A percentile compares a stretch with the other conserved stretches of the same genome.
phyloP scores from a whole-genome alignment of 1,140 invertebrate genomes.

The Orius insidiosus region DNA sequence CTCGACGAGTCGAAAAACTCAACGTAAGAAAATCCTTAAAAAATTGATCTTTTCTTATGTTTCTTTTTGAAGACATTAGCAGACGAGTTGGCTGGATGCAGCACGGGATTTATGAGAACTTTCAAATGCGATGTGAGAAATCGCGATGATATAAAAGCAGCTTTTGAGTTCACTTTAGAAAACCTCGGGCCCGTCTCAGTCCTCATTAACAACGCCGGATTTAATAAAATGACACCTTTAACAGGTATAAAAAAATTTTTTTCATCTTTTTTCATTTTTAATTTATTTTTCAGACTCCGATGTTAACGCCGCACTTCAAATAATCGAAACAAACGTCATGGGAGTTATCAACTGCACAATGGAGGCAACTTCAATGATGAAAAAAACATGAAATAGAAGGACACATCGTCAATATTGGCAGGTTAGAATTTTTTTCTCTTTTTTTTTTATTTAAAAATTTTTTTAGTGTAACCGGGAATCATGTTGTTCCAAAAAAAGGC shows the following conservation, averaged over 20 bases:
- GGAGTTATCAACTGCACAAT: slow-evolving; percentile 44
- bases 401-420: slow-evolving; percentile 35
- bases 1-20: slow-evolving; percentile 39
- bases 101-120: slow-evolving; percentile 21
- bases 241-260: no score
- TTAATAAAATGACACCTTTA: no score
- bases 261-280: no score
- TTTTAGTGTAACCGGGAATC: slow-evolving; percentile 18
- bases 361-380: slow-evolving; percentile 47
- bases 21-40: slow-evolving; percentile 21
- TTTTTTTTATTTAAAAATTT: background rate
- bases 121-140: slow-evolving; percentile 43
- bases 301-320: slow-evolving; percentile 28
- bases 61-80: background rate
- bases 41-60: no score
- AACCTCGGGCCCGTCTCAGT: slow-evolving; percentile 45
- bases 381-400: slow-evolving; percentile 35
- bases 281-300: slow-evolving; percentile 27
- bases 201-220: slow-evolving; percentile 57
- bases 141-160: slow-evolving; percentile 39
- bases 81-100: background rate
- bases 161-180: slow-evolving; percentile 42
- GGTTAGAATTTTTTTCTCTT: slow-evolving; percentile 19
- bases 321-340: slow-evolving; percentile 48
- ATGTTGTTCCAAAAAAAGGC: slow-evolving; percentile 17